A percentile compares a stretch with the other conserved stretches of the same genome.
Conservation (phyloP, 2,113 vertebrate genomes). For the Columba livia region DNA sequence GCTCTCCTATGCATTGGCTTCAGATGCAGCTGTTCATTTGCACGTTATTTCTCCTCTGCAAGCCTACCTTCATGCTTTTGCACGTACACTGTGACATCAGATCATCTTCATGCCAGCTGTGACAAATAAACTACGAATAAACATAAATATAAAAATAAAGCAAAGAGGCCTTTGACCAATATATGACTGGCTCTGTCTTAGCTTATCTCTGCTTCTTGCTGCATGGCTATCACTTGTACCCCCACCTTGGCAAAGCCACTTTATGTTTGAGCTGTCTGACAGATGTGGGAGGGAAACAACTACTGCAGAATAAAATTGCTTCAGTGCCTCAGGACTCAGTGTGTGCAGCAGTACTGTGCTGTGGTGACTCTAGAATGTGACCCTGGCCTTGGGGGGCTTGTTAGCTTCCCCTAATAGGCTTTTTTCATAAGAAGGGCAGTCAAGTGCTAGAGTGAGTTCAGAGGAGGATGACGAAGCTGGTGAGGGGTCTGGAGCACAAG, state of each 20-base stretch:
- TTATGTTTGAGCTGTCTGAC: not conserved
- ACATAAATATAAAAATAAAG: not conserved
- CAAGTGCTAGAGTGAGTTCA: too few species aligned
- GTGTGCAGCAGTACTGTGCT: rapidly evolving
- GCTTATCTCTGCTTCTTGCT: not conserved
- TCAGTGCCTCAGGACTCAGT: not conserved
- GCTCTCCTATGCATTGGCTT: not conserved
- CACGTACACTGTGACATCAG: not conserved
- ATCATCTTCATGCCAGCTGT: not conserved
- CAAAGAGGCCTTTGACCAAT: not conserved
- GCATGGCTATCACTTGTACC: not conserved
- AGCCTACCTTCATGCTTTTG: not conserved
- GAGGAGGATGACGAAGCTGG: too few species aligned
- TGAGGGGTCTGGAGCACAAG: too few species aligned
- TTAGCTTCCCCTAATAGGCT: not conserved
- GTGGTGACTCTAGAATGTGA: not conserved
- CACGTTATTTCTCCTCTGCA: not conserved
- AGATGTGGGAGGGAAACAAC: not conserved
- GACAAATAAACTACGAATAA: not conserved
- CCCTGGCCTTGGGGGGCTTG: too few species aligned
- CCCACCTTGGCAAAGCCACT: not conserved
- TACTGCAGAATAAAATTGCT: not conserved
- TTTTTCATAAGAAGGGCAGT: not conserved
- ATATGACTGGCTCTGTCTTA: not conserved
- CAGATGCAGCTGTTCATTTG: not conserved